Base-by-base conservation (phyloP, 1,140 invertebrate species). In the Charaxes varanes region DNA sequence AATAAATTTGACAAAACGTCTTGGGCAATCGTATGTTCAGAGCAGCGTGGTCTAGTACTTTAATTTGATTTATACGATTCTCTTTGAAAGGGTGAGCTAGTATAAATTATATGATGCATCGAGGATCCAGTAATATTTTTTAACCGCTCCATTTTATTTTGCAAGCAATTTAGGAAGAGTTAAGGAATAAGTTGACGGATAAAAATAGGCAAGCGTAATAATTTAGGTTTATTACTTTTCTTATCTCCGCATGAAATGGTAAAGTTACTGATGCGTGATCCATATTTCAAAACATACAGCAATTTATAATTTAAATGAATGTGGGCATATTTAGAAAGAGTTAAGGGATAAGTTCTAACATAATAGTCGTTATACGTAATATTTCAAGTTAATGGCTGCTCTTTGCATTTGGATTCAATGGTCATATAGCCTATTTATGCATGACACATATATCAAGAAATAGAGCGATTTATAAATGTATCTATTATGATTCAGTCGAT, bases 1-100 rank as follows among this genome's bases (percentile, higher is more conserved):
- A 82, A 82, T 82, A 82, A 78, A 82, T 77, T 77, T 78, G 67
- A 82, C 78, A 82, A 82, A 82, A 82, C 78, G 78, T 82, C 78
- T 82, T 82, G 70, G 67, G 67, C 78, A 80, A 76, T 82, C 68
- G 61, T 62, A 64, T 59, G 67, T 53, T 74, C 62, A 51, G 33
- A 48, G 60, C 47, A 72, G 78, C 78, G 76, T 68, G 52, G 54
- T 66, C 45, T 53, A 77, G 66, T 79, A 44, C 60, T 76, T 73
- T 77, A 77, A 77, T 80, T 80, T 80, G 78, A 82, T 82, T 80
- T 82, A 82, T 80, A 70, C 71, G 66, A 71, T 67, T 69, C 66
- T 40, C 43, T 65, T 27, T 33, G 50, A 80, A 79, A 74, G 78
- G 73, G 73, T 82, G 64, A 67, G 36, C 47, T 44, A 32, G 53